Evolutionary conservation across 2,797 vertebrate species (phyloP).

Genomic region (Pangasius larnaudii): DNA sequence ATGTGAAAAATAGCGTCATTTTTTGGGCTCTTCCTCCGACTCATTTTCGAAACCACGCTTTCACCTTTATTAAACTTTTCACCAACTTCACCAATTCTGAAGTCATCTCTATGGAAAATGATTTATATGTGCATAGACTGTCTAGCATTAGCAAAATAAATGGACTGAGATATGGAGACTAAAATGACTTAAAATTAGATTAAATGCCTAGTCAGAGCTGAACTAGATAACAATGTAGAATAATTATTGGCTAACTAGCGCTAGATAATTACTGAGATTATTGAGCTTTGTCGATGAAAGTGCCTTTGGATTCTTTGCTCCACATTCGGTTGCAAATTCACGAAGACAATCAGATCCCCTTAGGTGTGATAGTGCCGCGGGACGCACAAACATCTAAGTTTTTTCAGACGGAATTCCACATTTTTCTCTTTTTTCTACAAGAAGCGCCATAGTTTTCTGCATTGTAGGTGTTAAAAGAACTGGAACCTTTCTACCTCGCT

Average conservation of each 20-base stretch:
- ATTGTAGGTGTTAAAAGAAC: conserved; percentile 22
- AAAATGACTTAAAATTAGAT: no score
- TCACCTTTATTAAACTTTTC: no score
- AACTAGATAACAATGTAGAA: no score
- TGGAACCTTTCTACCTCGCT: conserved; percentile 9
- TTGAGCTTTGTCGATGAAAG: neutral
- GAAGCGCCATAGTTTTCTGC: conserved; percentile 13
- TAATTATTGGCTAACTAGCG: no score
- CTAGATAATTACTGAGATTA: neutral
- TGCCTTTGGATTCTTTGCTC: neutral
- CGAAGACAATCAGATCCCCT: neutral
- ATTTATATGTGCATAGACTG: no score
- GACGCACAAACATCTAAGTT: neutral
- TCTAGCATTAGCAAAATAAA: no score
- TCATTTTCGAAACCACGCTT: neutral
- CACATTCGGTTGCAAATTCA: neutral
- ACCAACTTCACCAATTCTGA: no score
- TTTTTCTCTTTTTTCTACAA: conserved; percentile 1
- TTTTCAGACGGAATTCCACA: conserved; percentile 36
- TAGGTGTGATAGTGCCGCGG: neutral
- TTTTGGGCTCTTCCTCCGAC: neutral
- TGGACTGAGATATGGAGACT: no score
- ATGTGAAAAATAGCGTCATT: conserved; percentile 9
- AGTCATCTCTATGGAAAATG: no score
- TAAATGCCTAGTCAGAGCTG: no score